Base-by-base conservation (phyloP, 1,140 invertebrate species). In the Drosophila eugracilis region DNA sequence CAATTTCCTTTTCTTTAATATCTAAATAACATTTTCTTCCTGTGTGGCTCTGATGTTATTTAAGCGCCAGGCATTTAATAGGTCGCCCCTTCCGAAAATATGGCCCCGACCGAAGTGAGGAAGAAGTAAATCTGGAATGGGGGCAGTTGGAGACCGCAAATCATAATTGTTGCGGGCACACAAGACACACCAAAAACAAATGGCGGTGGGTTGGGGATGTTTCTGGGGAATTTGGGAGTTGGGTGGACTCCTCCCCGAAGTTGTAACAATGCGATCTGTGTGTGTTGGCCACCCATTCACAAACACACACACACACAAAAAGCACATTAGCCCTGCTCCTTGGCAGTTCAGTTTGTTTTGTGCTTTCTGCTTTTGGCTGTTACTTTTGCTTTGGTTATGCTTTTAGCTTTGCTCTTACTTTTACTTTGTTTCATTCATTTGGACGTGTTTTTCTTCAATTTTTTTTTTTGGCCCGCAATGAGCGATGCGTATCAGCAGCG, bases 131-230 rank as follows among this genome's bases (percentile, higher is more conserved):
- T 14, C n/a, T 2, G 17, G 15, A 24, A 17, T 52, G 15, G 42
- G 19, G 32, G n/a, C 22, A 17, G 37, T 30, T 9, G 34, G 28
- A 73, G 59, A 76, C 80, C 75, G 80, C 80, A 85, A 85, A 79
- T 85, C 80, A 85, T 85, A 85, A 85, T 85, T 85, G 80, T 80
- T 77, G 75, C 66, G 80, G 69, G 50, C 45, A 52, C 41, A 50
- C 45, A 45, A 47, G 41, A 47, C 24, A 26, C 62, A 76, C 39
- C 53, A 75, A 42, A 53, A 60, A 57, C 42, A 60, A 69, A 49
- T 21, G 26, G n/a, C 1, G 15, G 3, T 9, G 36, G 14, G 36
- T 2, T 2, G 15, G 7, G 36, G 36, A 5, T 28, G 34, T 30
- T 7, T 28, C 3, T 12, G 55, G 30, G 24, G 12, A 39, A 3